phyloP scores from a whole-genome alignment of 2,888 invertebrate species.

The Pyrochroa serraticornis region DNA sequence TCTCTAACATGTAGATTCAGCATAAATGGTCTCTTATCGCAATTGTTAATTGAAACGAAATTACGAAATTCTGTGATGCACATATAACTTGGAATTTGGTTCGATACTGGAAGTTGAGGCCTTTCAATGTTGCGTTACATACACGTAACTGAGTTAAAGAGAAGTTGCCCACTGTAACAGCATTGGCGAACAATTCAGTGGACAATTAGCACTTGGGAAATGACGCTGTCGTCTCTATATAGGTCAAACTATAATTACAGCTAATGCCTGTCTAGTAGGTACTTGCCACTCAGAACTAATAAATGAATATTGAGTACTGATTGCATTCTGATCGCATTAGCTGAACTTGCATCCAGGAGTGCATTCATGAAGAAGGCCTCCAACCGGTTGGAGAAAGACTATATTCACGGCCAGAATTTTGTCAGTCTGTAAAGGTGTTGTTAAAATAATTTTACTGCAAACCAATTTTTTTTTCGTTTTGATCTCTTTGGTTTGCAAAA shows the following conservation, averaged over 20 bases:
- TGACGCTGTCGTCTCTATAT: conserved; percentile 33
- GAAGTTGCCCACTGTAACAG: conserved; percentile 34
- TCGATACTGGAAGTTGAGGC: conserved; percentile 17
- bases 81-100: conserved; percentile 15
- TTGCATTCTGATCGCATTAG: conserved; percentile 28
- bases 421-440: no score
- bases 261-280: conserved; percentile 33
- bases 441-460: neutral
- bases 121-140: conserved; percentile 30
- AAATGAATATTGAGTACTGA: conserved; percentile 35
- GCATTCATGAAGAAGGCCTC: conserved; percentile 13
- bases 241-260: conserved; percentile 41
- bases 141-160: conserved; percentile 36
- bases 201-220: conserved; percentile 42
- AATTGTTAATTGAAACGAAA: conserved; percentile 14
- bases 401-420: neutral
- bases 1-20: neutral
- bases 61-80: conserved; percentile 13
- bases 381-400: neutral
- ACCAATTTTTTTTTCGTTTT: neutral
- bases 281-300: conserved; percentile 36
- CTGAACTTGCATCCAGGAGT: conserved; percentile 8
- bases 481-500: neutral
- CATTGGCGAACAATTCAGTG: conserved; percentile 35
- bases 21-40: neutral